Percentiles rank a stretch among this genome's conserved stretches.
These are phyloP conservation scores for Pantherophis vulpinus DNA, from an alignment of 2,797 vertebrate genomes.

Conservation along the genomic window DNA sequence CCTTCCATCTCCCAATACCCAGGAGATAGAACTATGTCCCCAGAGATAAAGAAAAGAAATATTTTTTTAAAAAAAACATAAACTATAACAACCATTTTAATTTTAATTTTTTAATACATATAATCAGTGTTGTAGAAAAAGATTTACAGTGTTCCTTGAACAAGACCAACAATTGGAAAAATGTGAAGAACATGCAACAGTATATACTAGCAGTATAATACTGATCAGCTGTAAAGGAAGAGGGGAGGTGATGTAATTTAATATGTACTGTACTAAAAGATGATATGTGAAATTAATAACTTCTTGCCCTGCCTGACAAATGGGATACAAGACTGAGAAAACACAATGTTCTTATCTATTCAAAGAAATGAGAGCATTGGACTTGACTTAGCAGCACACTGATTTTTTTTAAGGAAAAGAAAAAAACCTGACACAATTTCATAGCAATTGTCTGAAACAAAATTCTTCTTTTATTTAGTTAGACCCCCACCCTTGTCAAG, in stretches of 20 bases:
- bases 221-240: neutral
- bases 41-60: neutral
- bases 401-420: neutral
- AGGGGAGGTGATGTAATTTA: neutral
- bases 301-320: neutral
- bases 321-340: neutral
- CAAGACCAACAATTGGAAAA: neutral
- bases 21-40: neutral
- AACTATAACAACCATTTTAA: neutral
- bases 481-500: neutral
- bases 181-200: neutral
- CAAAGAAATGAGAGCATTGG: neutral
- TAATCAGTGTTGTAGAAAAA: neutral
- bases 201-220: neutral
- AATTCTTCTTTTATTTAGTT: neutral
- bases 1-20: neutral
- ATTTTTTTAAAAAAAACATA: neutral
- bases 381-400: neutral
- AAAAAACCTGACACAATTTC: neutral
- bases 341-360: neutral
- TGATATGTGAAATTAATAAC: neutral
- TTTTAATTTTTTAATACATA: neutral
- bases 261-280: neutral
- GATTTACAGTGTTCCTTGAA: neutral
- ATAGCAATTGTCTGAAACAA: neutral